A percentile compares a stretch with the other conserved stretches of the same genome.
phyloP scores from a whole-genome alignment of 1,140 invertebrate species.

The Heliconius himera region DNA sequence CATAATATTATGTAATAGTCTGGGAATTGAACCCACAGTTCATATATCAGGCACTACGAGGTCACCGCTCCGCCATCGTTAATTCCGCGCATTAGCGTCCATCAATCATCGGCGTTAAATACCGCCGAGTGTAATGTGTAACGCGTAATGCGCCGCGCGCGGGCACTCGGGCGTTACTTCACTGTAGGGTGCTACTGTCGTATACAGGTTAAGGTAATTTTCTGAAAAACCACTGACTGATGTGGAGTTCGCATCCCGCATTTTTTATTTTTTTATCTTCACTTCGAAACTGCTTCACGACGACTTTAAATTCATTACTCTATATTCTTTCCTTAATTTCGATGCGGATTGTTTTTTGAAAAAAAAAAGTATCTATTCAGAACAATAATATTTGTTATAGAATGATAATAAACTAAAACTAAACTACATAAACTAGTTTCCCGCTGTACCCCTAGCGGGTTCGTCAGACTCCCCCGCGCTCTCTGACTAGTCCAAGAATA shows the following conservation, averaged over 20 bases:
- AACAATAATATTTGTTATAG: not conserved
- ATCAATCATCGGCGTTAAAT: slow-evolving; percentile 54
- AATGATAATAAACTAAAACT: not conserved
- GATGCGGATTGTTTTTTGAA: not conserved
- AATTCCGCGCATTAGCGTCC: slow-evolving; percentile 47
- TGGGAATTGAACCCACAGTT: slow-evolving; percentile 40
- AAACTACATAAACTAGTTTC: too few relatives aligned
- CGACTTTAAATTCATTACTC: too few relatives aligned
- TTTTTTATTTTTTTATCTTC: too few relatives aligned
- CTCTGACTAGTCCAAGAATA: too few relatives aligned
- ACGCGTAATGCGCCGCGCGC: slow-evolving; percentile 50
- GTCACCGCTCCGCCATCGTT: not conserved
- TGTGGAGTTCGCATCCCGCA: too few relatives aligned
- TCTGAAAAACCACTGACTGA: too few relatives aligned
- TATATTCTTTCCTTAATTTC: too few relatives aligned
- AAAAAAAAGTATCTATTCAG: not conserved
- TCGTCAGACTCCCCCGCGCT: too few relatives aligned
- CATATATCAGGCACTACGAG: not conserved
- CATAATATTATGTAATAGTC: not conserved
- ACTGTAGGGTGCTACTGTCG: slow-evolving; percentile 23
- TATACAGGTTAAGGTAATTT: too few relatives aligned
- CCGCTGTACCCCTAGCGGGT: too few relatives aligned
- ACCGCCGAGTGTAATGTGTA: slow-evolving; percentile 23
- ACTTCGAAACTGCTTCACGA: too few relatives aligned
- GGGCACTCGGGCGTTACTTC: slow-evolving; percentile 4